Percentiles rank a stretch among this genome's conserved stretches.
phyloP scores from a whole-genome alignment of 1,140 invertebrate genomes.

The Pogonus chalceus region DNA sequence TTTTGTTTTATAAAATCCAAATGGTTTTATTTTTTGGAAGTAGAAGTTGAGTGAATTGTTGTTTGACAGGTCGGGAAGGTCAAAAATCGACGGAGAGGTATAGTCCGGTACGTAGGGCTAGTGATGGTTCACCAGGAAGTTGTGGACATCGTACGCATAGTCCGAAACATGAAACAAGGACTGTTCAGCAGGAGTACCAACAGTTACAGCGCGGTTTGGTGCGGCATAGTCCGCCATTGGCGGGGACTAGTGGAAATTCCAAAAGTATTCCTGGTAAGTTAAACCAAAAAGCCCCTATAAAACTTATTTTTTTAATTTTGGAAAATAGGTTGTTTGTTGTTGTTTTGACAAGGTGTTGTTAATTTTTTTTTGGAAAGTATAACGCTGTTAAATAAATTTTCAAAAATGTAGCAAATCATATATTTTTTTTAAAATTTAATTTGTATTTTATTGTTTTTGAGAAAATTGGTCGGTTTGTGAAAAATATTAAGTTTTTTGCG shows the following conservation, averaged over 20 bases:
- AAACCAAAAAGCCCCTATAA: slow-evolving; percentile 36
- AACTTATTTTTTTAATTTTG: slow-evolving; percentile 57
- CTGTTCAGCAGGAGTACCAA: slow-evolving; percentile 62
- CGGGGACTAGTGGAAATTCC: background rate
- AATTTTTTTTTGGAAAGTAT: too few relatives aligned
- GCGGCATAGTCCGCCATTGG: slow-evolving; percentile 40
- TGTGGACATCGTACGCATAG: slow-evolving; percentile 44
- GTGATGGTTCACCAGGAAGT: slow-evolving; percentile 57
- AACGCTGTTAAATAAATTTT: background rate
- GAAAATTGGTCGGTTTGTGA: too few relatives aligned
- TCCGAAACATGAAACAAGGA: slow-evolving; percentile 35
- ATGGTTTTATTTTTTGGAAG: too few relatives aligned
- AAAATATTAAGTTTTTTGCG: too few relatives aligned
- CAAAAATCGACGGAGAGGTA: slow-evolving; percentile 61
- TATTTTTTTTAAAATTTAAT: background rate
- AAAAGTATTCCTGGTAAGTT: slow-evolving; percentile 31
- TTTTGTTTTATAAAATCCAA: background rate
- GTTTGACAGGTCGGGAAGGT: slow-evolving; percentile 36
- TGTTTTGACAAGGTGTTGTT: too few relatives aligned
- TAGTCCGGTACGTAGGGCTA: slow-evolving; percentile 80
- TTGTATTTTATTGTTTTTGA: too few relatives aligned
- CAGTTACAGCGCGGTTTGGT: slow-evolving; percentile 49
- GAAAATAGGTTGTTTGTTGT: too few relatives aligned
- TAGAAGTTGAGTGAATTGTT: background rate
- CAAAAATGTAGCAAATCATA: background rate